Evolutionary conservation across 2,888 invertebrate genomes (phyloP).

Genomic region (Odontocolon sp.): DNA sequence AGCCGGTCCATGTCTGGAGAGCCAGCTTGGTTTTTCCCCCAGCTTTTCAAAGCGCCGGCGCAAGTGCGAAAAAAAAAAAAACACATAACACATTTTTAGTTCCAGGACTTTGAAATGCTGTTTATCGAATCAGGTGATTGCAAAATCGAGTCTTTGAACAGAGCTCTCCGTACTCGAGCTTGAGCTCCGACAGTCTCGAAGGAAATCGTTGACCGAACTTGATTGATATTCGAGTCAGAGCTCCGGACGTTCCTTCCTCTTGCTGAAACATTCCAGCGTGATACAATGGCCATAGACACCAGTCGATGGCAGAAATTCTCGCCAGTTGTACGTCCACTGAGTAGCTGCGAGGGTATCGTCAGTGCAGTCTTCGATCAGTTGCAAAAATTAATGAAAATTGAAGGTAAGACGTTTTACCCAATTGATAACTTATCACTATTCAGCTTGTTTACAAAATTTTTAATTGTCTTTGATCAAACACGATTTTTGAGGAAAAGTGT

Average conservation of each 20-base stretch:
- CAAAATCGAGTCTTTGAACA: not conserved
- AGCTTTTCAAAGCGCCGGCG: not conserved
- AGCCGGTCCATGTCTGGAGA: conserved; percentile 25
- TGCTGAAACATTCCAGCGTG: conserved; percentile 75
- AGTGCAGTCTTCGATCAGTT: not conserved
- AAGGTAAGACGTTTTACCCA: conserved; percentile 45
- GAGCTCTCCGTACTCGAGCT: conserved; percentile 13
- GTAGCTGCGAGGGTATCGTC: conserved; percentile 52
- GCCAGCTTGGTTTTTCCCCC: conserved; percentile 22
- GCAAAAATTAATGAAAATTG: conserved; percentile 29
- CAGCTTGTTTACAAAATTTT: not conserved
- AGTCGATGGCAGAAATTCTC: conserved; percentile 74
- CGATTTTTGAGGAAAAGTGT: not conserved
- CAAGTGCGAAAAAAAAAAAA: not conserved
- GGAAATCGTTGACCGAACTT: conserved; percentile 76
- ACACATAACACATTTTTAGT: too few species aligned
- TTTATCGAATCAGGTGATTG: not conserved
- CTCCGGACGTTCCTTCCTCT: conserved; percentile 78
- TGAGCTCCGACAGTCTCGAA: conserved; percentile 44
- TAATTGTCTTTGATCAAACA: not conserved
- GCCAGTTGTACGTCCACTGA: conserved; percentile 69
- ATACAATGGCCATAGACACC: conserved; percentile 72
- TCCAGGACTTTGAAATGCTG: too few species aligned
- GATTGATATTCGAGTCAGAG: conserved; percentile 77
- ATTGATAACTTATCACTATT: conserved; percentile 5